These are phyloP conservation scores for Odontomachus brunneus DNA, from an alignment of 1,140 invertebrate species.

Conservation along the genomic window DNA sequence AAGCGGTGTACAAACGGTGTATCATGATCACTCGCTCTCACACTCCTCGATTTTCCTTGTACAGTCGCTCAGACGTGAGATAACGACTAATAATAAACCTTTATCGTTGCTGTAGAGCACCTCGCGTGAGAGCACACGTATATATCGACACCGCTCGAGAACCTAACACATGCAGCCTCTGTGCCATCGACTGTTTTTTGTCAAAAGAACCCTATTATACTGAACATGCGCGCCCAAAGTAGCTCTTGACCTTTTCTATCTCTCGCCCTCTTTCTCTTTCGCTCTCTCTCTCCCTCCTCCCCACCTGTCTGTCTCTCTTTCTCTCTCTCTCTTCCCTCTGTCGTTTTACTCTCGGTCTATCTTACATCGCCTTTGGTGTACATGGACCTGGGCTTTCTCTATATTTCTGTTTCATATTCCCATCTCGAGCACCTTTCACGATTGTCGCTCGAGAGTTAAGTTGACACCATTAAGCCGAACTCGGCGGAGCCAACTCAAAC, in stretches of 20 bases:
- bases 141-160: slow-evolving; percentile 39
- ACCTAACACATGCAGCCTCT: slow-evolving; percentile 47
- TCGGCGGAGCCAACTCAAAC: slow-evolving; percentile 37
- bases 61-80: slow-evolving; percentile 24
- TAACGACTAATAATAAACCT: slow-evolving; percentile 64
- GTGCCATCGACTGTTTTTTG: slow-evolving; percentile 63
- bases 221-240: slow-evolving; percentile 64
- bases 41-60: slow-evolving; percentile 4
- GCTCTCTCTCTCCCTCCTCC: background rate
- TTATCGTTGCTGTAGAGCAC: slow-evolving; percentile 46
- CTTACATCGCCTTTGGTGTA: slow-evolving; percentile 19
- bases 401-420: slow-evolving; percentile 51
- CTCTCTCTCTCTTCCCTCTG: background rate
- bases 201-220: slow-evolving; percentile 66
- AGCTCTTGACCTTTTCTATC: slow-evolving; percentile 61
- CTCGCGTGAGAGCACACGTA: slow-evolving; percentile 51
- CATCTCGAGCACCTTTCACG: slow-evolving; percentile 54
- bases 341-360: slow-evolving; percentile 31
- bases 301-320: background rate
- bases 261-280: slow-evolving; percentile 3
- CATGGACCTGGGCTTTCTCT: background rate
- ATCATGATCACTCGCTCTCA: background rate
- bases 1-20: background rate
- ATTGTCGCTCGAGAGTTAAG: slow-evolving; percentile 54
- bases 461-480: slow-evolving; percentile 50